Evolutionary conservation across 2,888 invertebrate species (phyloP).

Genomic region (Cyclophora punctaria): DNA sequence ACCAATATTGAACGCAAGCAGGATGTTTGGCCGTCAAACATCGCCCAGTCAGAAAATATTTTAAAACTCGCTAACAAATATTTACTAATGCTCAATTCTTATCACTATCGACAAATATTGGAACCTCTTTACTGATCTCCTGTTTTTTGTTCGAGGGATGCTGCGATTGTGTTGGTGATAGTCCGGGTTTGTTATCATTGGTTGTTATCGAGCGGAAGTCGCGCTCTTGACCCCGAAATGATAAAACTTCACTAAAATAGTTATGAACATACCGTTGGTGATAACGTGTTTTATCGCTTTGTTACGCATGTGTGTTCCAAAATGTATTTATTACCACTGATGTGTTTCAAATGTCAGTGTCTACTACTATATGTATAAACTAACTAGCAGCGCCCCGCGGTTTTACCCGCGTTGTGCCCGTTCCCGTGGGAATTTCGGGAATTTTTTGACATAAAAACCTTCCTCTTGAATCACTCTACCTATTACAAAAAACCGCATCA

Average conservation of each 20-base stretch:
- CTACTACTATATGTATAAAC: too few relatives aligned
- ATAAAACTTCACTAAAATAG: conserved; percentile 52
- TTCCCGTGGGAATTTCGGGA: too few relatives aligned
- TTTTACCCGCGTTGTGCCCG: too few relatives aligned
- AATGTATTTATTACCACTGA: too few relatives aligned
- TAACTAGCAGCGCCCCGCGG: too few relatives aligned
- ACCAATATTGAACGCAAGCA: conserved; percentile 58
- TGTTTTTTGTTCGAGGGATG: conserved; percentile 49
- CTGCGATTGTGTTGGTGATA: conserved; percentile 44
- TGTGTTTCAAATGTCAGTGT: too few relatives aligned
- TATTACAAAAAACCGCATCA: too few relatives aligned
- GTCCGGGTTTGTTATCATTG: conserved; percentile 28
- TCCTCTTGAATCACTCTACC: too few relatives aligned
- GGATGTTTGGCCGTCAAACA: conserved; percentile 64
- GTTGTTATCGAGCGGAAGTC: conserved; percentile 61
- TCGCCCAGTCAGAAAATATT: conserved; percentile 60
- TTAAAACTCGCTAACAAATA: conserved; percentile 42
- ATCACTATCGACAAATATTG: conserved; percentile 37
- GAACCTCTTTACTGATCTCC: too few relatives aligned
- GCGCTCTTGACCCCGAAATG: conserved; percentile 66
- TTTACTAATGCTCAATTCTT: conserved; percentile 29
- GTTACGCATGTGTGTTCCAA: too few relatives aligned
- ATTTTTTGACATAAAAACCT: too few relatives aligned
- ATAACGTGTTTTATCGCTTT: conserved; percentile 22
- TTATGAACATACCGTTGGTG: conserved; percentile 18